These are phyloP conservation scores for Megaleporinus macrocephalus DNA, from an alignment of 2,113 vertebrate species.

Conservation along the genomic window DNA sequence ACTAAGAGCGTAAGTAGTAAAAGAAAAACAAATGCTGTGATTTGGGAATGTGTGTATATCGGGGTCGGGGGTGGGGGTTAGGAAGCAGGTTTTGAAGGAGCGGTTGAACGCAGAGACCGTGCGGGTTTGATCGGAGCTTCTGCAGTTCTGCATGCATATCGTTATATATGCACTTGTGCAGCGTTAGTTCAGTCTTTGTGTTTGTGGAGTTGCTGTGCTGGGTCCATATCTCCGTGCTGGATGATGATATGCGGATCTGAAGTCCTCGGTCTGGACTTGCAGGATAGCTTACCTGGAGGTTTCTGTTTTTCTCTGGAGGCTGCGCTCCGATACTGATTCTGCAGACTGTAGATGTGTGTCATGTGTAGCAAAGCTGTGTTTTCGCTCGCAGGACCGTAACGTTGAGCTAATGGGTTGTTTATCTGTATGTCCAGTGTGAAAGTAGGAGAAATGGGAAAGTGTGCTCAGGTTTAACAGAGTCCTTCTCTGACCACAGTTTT, in stretches of 20 bases:
- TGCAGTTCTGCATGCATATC: too few species aligned
- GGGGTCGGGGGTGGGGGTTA: not conserved
- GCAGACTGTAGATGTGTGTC: too few species aligned
- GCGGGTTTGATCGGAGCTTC: conserved; percentile 1
- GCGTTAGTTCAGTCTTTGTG: conserved; percentile 18
- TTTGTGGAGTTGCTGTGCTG: conserved; percentile 1
- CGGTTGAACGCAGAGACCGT: not conserved
- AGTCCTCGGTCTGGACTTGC: not conserved
- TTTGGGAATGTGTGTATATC: not conserved
- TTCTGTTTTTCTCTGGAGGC: not conserved
- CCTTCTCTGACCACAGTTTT: not conserved
- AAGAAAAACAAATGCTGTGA: conserved; percentile 20
- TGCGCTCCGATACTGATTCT: not conserved
- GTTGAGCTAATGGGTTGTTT: too few species aligned
- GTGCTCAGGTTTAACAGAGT: not conserved
- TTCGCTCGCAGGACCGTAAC: too few species aligned
- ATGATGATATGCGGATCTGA: not conserved
- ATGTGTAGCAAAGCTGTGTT: too few species aligned
- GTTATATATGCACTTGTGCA: conserved; percentile 12
- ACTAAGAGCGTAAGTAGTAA: conserved; percentile 95
- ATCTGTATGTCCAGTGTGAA: too few species aligned
- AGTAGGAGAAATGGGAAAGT: not conserved
- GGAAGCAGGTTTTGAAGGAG: not conserved
- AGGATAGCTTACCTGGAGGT: not conserved
- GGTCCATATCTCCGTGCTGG: not conserved